Evolutionary conservation across 2,113 vertebrate genomes (phyloP), one percentile per base, ranked within the genome.

Genomic region (Pelvicachromis taeniatus): DNA sequence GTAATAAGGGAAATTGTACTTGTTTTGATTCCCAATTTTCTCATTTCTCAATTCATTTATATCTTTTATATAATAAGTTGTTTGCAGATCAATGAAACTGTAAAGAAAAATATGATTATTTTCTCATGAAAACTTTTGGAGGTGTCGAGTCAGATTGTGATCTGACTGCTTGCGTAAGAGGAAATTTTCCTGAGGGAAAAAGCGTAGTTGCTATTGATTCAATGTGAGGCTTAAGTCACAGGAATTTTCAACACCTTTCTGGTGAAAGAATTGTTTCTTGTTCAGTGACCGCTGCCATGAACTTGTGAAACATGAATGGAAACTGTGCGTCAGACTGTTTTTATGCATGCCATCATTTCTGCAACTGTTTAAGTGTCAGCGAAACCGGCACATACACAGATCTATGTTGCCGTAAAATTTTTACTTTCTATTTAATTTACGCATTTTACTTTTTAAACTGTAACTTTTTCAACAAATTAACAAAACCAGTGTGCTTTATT

Each of bases 261-360:
- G 80, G 4, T 70, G 13, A 77, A 77, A 52, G 9, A 6, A 8
- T 29, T 88, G 35, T 81, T 26, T 84, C 7, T 38, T 77, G 38
- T 82, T 50, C 31, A 29, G 50, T 50, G 23, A 6, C 52, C 52
- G 77, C 52, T 42, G 55, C 63, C 31, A 6, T n/a, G 58, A 65
- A 61, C 45, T 75, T 65, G 23, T 19, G 61, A 83, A 86, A 56
- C 26, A 45, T 5, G 7, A 77, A 55, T 82, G 92, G 85, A 91
- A 92, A 92, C 38, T 88, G 5, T 80, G 83, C 45, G 68, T 16
- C 53, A 42, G 26, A 6, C 21, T n/a, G 73, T 59, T 80, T 54
- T 65, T 7, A 42, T 70, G n/a, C 12, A 21, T 2, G 33, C 4
- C 1, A 4, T 83, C 48, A 63, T 68, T 78, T 40, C 35, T 29